Evolutionary conservation across 1,140 invertebrate species (phyloP), one percentile per base, ranked within the genome.

Genomic region (Lordiphosa stackelbergi): DNA sequence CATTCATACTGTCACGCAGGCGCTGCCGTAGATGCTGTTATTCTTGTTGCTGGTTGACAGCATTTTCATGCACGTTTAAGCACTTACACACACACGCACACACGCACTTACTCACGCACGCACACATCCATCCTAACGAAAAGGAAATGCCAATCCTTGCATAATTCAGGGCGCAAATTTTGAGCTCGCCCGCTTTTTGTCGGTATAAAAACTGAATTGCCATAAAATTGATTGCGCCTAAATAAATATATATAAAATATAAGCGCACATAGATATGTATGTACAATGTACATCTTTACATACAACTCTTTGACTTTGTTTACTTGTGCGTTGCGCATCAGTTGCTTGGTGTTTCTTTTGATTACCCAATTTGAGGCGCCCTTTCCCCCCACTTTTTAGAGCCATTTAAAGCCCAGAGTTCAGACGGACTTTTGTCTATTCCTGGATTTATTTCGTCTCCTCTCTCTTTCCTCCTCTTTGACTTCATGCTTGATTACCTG

Each of bases 181-280:
- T 46, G 40, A 41, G 11, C 49, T 19, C 37, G 38, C 43, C 34
- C 40, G 34, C 7, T 41, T 53, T 36, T 54, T 57, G 65, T 68
- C 53, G 64, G 61, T 58, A 81, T 77, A 73, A 68, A 84, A 79
- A 57, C 36, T 41, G 58, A 59, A 71, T 63, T 61, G 78, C 61
- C 62, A 73, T 84, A 77, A 84, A 83, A 83, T 84, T 83, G 78
- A 84, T 84, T 84, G 66, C 43, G 66, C 69, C 66, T 62, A 78
- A 77, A 77, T 70, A 73, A 83, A 83, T 72, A 63, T 57, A 63
- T 70, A 45, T 24, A 46, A 46, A 16, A 19, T 16, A 35, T 37
- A 43, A 11, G 13, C 40, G 35, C 28, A 35, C 41, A 38, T 37
- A 47, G 11, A 56, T 31, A 36, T 3, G 10, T 28, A 22, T 52